phyloP scores from a whole-genome alignment of 2,797 vertebrate genomes.

The Chlorospingus flavigularis region DNA sequence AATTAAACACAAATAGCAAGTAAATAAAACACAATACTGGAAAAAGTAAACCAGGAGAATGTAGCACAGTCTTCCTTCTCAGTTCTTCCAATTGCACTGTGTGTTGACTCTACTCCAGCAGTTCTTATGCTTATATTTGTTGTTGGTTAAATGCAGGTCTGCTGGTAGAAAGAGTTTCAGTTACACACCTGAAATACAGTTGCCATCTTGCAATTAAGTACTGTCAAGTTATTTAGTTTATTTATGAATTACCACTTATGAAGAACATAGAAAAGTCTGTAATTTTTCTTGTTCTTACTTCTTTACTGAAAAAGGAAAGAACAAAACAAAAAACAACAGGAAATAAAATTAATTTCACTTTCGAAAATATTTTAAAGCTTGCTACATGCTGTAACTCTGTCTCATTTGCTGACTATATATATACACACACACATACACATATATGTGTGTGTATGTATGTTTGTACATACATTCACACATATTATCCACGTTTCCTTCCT shows the following conservation, averaged over 20 bases:
- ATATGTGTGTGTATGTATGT: no score
- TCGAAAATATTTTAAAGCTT: not conserved
- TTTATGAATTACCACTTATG: not conserved
- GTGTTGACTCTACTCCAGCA: not conserved
- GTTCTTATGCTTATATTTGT: not conserved
- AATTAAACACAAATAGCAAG: not conserved
- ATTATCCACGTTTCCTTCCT: not conserved
- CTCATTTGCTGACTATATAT: not conserved
- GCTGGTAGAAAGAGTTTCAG: not conserved
- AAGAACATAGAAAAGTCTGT: not conserved
- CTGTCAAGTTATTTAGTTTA: not conserved
- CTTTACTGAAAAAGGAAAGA: not conserved
- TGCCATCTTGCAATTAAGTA: not conserved
- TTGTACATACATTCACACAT: not conserved
- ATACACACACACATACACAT: not conserved
- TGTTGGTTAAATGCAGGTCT: not conserved
- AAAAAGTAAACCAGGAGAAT: not conserved
- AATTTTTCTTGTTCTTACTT: not conserved
- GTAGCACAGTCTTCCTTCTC: not conserved
- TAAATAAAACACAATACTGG: not conserved
- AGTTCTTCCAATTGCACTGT: not conserved
- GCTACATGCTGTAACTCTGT: not conserved
- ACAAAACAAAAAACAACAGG: not conserved
- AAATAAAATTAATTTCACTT: not conserved
- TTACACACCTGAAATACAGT: not conserved